Percentiles rank a stretch among this genome's conserved stretches.
Evolutionary conservation across 2,888 invertebrate species (phyloP).

Genomic region (Cephonodes hylas): DNA sequence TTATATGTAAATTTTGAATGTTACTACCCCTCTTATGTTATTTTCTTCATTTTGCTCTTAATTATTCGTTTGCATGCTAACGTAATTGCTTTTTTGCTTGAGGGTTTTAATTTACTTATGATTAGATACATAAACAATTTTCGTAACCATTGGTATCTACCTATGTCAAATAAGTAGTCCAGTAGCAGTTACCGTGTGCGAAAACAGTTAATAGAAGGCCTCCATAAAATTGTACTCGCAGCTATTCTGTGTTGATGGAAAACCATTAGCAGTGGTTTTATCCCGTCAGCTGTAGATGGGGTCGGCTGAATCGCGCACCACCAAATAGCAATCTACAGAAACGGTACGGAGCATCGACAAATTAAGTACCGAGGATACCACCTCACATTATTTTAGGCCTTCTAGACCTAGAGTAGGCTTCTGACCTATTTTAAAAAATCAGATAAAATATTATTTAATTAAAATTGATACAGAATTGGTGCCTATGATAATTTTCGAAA

Average conservation of each 20-base stretch:
- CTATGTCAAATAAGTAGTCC: background rate
- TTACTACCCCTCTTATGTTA: no score
- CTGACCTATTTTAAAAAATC: conserved; percentile 59
- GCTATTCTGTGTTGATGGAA: conserved; percentile 3
- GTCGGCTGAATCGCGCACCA: conserved; percentile 6
- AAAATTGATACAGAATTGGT: background rate
- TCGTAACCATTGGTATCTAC: background rate
- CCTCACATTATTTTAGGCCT: conserved; percentile 65
- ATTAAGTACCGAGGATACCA: conserved; percentile 29
- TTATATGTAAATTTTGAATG: no score
- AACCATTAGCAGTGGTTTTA: conserved; percentile 1
- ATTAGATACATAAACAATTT: background rate
- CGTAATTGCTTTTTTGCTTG: background rate
- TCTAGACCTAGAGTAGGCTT: conserved; percentile 40
- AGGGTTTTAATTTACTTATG: background rate
- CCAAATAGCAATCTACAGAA: conserved; percentile 33
- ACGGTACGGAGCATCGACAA: conserved; percentile 28
- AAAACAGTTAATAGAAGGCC: background rate
- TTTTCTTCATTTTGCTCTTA: no score
- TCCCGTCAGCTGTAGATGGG: background rate
- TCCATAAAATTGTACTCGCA: background rate
- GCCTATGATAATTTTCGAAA: background rate
- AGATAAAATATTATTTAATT: conserved; percentile 34
- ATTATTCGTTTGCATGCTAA: background rate
- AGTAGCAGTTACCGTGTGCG: background rate